phyloP scores from a whole-genome alignment of 2,113 vertebrate genomes.

The Andinoacara biseriatus region DNA sequence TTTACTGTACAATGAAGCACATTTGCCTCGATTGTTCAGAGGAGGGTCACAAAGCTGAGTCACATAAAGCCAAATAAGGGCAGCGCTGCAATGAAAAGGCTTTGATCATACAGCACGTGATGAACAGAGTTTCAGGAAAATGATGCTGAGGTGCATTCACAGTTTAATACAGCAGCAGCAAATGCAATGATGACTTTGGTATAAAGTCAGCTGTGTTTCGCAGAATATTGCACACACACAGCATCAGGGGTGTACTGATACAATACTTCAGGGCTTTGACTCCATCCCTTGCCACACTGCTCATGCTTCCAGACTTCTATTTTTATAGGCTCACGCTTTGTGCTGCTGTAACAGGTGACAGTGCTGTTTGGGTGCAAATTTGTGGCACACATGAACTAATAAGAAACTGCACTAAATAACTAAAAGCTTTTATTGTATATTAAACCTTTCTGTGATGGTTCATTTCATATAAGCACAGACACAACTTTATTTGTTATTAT shows the following conservation, averaged over 20 bases:
- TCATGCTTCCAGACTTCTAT: neutral
- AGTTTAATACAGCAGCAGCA: neutral
- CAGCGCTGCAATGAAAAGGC: slow-evolving; percentile 14
- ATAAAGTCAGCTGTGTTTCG: neutral
- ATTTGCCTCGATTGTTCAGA: slow-evolving; percentile 4
- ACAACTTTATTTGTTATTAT: neutral
- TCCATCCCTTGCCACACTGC: neutral
- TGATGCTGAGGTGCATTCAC: neutral
- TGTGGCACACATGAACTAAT: neutral
- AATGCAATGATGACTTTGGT: neutral
- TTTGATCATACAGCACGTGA: neutral
- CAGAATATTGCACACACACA: neutral
- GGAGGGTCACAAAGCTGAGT: slow-evolving; percentile 18
- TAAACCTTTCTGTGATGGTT: neutral
- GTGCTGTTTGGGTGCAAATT: neutral
- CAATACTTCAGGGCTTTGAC: neutral
- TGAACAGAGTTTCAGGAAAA: slow-evolving; percentile 15
- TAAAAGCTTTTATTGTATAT: neutral
- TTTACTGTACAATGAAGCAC: neutral
- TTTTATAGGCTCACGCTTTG: neutral
- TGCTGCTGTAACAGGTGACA: neutral
- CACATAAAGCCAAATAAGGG: slow-evolving; percentile 27
- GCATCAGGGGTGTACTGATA: neutral
- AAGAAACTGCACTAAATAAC: neutral
- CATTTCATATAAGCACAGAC: neutral